Evolutionary conservation across 2,797 vertebrate genomes (phyloP).

Genomic region (Xenopus petersii): DNA sequence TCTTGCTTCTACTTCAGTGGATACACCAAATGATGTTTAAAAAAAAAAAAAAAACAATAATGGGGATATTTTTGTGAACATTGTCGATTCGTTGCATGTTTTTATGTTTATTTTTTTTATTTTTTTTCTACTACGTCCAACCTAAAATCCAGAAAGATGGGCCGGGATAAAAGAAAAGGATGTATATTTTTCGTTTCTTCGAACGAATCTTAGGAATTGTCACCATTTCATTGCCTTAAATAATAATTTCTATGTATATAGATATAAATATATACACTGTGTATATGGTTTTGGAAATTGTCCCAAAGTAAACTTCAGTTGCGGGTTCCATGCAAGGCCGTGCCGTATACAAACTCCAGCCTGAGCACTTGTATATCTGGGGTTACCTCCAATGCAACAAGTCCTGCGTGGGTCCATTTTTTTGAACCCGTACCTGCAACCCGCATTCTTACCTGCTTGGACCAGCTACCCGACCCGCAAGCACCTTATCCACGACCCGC

Average conservation of each 20-base stretch:
- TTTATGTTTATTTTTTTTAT: conserved; percentile 50
- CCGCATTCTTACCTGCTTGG: no score
- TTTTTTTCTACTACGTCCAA: conserved; percentile 61
- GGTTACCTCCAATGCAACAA: conserved; percentile 47
- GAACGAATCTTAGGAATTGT: conserved; percentile 71
- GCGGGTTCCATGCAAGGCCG: conserved; percentile 51
- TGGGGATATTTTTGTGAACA: conserved; percentile 45
- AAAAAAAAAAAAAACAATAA: background rate
- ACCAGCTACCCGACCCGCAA: no score
- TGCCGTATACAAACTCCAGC: conserved; percentile 56
- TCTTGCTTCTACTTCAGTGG: conserved; percentile 57
- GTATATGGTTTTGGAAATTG: conserved; percentile 57
- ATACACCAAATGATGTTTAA: conserved; percentile 70
- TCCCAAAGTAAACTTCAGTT: conserved; percentile 58
- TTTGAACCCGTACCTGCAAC: no score
- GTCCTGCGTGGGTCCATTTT: no score
- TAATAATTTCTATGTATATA: conserved; percentile 44
- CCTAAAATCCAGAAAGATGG: conserved; percentile 59
- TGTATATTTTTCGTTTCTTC: conserved; percentile 72
- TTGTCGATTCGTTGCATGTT: conserved; percentile 54
- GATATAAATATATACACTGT: conserved; percentile 39
- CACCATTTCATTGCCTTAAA: conserved; percentile 82
- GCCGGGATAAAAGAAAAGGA: conserved; percentile 51
- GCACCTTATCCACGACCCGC: no score
- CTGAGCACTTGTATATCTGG: conserved; percentile 49